Evolutionary conservation across 2,113 vertebrate genomes (phyloP), one percentile per base, ranked within the genome.

Genomic region (Aphyosemion australe): DNA sequence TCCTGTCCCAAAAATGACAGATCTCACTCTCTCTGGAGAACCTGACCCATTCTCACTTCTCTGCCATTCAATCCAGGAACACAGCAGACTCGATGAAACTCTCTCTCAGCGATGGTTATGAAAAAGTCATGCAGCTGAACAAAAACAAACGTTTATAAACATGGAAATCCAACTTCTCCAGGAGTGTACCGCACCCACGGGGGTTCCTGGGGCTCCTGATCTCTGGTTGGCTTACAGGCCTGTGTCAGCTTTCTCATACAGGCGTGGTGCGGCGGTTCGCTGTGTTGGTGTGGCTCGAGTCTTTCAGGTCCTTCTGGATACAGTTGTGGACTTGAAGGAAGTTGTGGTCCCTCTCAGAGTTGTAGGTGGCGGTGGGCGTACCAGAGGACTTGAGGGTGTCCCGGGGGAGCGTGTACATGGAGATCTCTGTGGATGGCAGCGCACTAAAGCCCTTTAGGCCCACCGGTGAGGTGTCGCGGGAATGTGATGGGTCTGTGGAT

Each of bases 291-390:
- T 96, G 95, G 86, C 95, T 93, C 61, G 96, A 97, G 95, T 98
- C 97, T 93, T 97, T 98, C 89, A 93, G 93, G 87, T 98, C 97
- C 91, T 98, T 98, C 92, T 94, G 96, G 92, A 98, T 94, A 94
- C 96, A 98, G 93, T 98, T 98, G 94, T 98, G 96, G 92, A 98
- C 96, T 89, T 99, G 97, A 81, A 98, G 95, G 95, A 98, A 98
- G 91, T 94, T 95, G 93, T 97, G 95, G 92, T 97, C 96, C 90
- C 96, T 94, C 92, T 97, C 95, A 0, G 97, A 97, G 94, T 99
- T 97, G 94, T 98, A 99, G 93, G 96, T 97, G 91, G 95, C 92
- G 78, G 95, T 97, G 76, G 96, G 96, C 53, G 96, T 96, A 82
- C 92, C 91, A 5, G 88, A 76, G 76, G 95, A 94, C 93, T 98